Evolutionary conservation across 92 coral and sea anemone genomes (phyloP), one percentile per base, ranked within the genome.

Genomic region (Bergia puertoricense): DNA sequence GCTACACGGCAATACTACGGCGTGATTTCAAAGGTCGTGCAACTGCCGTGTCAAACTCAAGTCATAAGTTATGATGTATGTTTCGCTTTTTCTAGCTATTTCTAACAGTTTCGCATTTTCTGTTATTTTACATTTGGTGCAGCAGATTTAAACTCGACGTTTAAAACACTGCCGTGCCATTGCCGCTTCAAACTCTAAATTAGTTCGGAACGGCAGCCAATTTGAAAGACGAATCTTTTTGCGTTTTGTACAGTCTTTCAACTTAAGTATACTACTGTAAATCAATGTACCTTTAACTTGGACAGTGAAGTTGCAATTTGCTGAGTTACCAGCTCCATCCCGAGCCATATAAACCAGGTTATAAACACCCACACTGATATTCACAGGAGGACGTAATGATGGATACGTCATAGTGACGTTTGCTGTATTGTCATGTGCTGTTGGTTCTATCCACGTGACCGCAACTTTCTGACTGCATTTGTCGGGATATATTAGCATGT

Each of bases 381-480:
- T 74, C 20, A 74, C 43, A 13, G 77, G 46, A 38, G 77, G 77
- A 74, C 77, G 77, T 22, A 43, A 16, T 39, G 77, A 74, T 74
- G 77, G 77, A 39, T 74, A 39, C 77, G 77, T 38, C 77, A 74
- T 43, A 74, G 43, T 2, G 43, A 39, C 77, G 42, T 91, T 86
- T 18, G 87, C 93, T 50, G 95, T 91, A 88, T 93, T 93, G 87
- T 93, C 95, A 13, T 81, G 75, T 30, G 93, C 92, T 8, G 38
- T 74, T 18, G 95, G 95, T n/a, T 82, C 81, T 65, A 23, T 44
- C 95, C 95, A 93, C 43, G 82, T 57, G 5, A 81, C 88, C 11
- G 81, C 86, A 56, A 92, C 93, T 71, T 81, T 83, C 44, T 88
- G 83, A 67, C 88, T 81, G 23, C 94, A 93, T 41, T 43, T 45